phyloP scores from a whole-genome alignment of 2,113 vertebrate genomes.

The Thamnophis sirtalis region DNA sequence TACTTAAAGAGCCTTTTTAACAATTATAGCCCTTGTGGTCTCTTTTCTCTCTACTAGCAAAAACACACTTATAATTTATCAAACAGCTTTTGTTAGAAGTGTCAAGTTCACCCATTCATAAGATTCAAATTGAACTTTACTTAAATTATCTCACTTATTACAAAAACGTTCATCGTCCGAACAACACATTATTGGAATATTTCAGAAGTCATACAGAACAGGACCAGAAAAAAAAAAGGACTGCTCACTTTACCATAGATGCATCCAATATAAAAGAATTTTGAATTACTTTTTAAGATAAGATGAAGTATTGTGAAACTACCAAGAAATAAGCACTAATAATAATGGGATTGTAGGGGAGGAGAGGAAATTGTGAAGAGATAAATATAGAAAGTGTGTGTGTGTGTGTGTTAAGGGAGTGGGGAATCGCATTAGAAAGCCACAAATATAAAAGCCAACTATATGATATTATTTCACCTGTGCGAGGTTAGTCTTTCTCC shows the following conservation, averaged over 20 bases:
- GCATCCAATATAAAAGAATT: background rate
- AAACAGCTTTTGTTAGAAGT: background rate
- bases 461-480: background rate
- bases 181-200: background rate
- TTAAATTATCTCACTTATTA: background rate
- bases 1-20: background rate
- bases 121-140: background rate
- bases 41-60: background rate
- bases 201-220: background rate
- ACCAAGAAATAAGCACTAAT: background rate
- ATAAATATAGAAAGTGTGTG: background rate
- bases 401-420: background rate
- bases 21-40: background rate
- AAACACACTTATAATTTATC: background rate
- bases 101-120: background rate
- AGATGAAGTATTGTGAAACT: background rate
- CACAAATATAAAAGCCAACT: background rate
- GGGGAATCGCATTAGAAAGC: background rate
- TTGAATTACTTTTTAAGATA: background rate
- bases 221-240: background rate
- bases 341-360: background rate
- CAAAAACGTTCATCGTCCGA: background rate
- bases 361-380: background rate
- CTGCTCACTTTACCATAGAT: background rate
- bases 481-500: background rate